Evolutionary conservation across 2,113 vertebrate genomes (phyloP).

Genomic region (Gavia stellata): DNA sequence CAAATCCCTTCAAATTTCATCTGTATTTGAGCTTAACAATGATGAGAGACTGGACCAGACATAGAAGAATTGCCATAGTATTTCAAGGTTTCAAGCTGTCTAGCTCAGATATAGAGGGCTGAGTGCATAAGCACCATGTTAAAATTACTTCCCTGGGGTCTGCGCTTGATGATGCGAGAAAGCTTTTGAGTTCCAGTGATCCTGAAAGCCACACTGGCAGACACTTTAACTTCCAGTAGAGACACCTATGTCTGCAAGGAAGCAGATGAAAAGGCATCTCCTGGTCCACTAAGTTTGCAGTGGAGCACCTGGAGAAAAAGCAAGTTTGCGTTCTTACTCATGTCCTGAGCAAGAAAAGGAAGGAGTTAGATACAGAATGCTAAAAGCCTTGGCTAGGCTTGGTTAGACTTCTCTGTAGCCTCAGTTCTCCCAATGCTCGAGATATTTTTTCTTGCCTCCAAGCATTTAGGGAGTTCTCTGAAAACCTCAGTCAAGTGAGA

Average conservation of each 20-base stretch:
- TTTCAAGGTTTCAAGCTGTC: constrained; percentile 50
- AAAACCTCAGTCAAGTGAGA: background rate
- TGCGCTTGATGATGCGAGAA: background rate
- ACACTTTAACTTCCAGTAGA: background rate
- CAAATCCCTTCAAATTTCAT: constrained; percentile 50
- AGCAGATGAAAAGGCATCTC: background rate
- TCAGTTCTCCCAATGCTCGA: background rate
- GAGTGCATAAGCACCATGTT: constrained; percentile 21
- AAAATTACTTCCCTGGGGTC: constrained; percentile 25
- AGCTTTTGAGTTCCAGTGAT: constrained; percentile 20
- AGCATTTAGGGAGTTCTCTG: background rate
- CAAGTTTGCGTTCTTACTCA: background rate
- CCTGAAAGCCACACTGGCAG: constrained; percentile 17
- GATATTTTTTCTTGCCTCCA: background rate
- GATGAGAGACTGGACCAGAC: constrained; percentile 14
- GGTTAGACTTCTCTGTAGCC: background rate
- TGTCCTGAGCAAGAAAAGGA: background rate
- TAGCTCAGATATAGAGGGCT: constrained; percentile 22
- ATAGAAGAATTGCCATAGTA: background rate
- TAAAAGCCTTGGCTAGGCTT: background rate
- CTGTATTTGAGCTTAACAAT: background rate
- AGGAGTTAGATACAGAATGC: background rate
- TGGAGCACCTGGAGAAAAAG: background rate
- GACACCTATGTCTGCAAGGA: background rate
- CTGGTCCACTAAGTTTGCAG: background rate